Evolutionary conservation across 23 tunicate species (phyloP).

Genomic region (Diplosoma virens): DNA sequence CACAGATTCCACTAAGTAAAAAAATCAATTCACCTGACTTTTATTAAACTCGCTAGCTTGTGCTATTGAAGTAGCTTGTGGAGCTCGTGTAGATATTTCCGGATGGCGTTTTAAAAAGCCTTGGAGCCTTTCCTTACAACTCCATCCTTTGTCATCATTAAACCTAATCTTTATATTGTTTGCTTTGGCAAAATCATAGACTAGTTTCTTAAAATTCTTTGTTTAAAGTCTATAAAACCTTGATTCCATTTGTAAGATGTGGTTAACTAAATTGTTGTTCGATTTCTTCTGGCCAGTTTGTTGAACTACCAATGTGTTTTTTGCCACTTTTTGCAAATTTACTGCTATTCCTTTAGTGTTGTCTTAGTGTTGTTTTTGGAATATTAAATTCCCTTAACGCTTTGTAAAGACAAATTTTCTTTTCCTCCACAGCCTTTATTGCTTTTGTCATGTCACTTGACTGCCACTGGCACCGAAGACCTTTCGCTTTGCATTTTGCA

Average conservation of each 20-base stretch:
- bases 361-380: slow-evolving; percentile 22
- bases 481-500: no score
- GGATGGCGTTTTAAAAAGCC: slow-evolving; percentile 12
- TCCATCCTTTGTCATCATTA: slow-evolving; percentile 5
- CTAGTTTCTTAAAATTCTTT: neutral
- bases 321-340: neutral
- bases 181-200: slow-evolving; percentile 8
- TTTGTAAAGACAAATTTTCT: no score
- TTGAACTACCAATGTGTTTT: slow-evolving; percentile 20
- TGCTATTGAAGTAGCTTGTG: slow-evolving; percentile 14
- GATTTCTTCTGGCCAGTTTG: slow-evolving; percentile 17
- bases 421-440: no score
- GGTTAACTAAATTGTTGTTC: slow-evolving; percentile 9
- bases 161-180: slow-evolving; percentile 17
- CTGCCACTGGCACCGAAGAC: no score
- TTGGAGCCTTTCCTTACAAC: no score
- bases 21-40: slow-evolving; percentile 4
- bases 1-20: neutral
- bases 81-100: slow-evolving; percentile 5
- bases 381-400: neutral
- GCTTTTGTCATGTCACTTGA: no score
- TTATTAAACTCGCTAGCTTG: slow-evolving; percentile 22
- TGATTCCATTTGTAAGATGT: slow-evolving; percentile 8
- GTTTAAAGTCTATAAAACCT: slow-evolving; percentile 14
- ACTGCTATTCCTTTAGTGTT: neutral